These are phyloP conservation scores for Pogoniulus pusillus DNA, from an alignment of 2,797 vertebrate species.

Conservation along the genomic window DNA sequence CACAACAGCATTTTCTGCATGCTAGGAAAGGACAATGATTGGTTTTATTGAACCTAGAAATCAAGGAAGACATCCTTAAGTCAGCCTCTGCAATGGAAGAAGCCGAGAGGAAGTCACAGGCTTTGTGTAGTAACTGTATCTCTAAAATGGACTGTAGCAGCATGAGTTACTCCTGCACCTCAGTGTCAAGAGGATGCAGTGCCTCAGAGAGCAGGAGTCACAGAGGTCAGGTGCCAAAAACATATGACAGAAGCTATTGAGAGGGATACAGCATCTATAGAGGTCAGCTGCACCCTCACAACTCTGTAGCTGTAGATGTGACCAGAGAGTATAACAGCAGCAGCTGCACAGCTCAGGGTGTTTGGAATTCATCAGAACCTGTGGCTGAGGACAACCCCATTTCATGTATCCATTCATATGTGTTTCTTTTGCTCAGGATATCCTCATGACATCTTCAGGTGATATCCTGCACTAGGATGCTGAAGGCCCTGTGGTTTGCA, in stretches of 20 bases:
- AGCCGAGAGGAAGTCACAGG: neutral
- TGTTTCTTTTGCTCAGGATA: neutral
- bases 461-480: neutral
- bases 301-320: neutral
- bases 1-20: neutral
- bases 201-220: neutral
- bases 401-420: neutral
- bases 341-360: neutral
- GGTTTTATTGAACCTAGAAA: slow-evolving; percentile 9
- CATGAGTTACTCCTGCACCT: neutral
- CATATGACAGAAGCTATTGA: neutral
- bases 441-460: neutral
- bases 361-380: neutral
- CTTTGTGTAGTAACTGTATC: neutral
- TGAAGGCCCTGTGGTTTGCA: neutral
- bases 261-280: accelerated
- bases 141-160: neutral
- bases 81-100: neutral
- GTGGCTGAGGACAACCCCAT: neutral
- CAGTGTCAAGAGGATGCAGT: accelerated
- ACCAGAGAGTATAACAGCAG: neutral
- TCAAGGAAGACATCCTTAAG: neutral
- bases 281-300: neutral
- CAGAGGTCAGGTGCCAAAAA: neutral
- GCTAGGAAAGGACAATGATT: neutral